Base-by-base conservation (phyloP, 2,797 vertebrate species). In the Danio choprae region DNA sequence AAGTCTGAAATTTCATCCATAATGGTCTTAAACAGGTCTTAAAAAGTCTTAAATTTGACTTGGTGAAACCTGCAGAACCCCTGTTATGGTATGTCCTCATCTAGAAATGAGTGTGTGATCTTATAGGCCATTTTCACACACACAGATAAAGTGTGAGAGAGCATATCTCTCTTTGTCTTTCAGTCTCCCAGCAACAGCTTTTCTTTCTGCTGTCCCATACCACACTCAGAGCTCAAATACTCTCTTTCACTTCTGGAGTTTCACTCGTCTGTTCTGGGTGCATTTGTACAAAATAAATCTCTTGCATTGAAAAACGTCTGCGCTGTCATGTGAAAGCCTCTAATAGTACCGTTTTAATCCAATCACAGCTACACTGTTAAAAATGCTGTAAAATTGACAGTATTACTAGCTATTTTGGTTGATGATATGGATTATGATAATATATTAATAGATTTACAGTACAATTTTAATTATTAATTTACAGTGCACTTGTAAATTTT, bases 111-210 rank as follows among this genome's bases (percentile, higher is more conserved):
- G 36, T 43, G n/a, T 70, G 36, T 55, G 68, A 55, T 70, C 50
- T 13, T 55, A 40, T 41, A 55, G 50, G 15, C 69, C 29, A 55
- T 55, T 74, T 48, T 74, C 60, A 7, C 41, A 18, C 13, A 72
- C 71, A 79, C 48, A 75, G 16, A 58, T 29, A 76, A 41, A 50
- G 73, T 29, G 18, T 80, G 43, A 80, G 71, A 80, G 73, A 80
- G 36, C 51, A 46, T 64, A 58, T 43, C 68, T 48, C 53, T 75
- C 68, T 50, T 41, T 41, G 62, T 80, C 71, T 41, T 85, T 77
- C 22, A 56, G 59, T 87, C 60, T 74, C 84, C 77, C 74, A 81
- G 81, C 80, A 84, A 84, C 80, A 79, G 56, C 41, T 46, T 60
- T 84, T 80, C 20, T n/a, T 68, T 69, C 41, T 43, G 43, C 53